A percentile compares a stretch with the other conserved stretches of the same genome.
Evolutionary conservation across 64 coral and sea anemone species (phyloP).

Genomic region (Acropora yongei): DNA sequence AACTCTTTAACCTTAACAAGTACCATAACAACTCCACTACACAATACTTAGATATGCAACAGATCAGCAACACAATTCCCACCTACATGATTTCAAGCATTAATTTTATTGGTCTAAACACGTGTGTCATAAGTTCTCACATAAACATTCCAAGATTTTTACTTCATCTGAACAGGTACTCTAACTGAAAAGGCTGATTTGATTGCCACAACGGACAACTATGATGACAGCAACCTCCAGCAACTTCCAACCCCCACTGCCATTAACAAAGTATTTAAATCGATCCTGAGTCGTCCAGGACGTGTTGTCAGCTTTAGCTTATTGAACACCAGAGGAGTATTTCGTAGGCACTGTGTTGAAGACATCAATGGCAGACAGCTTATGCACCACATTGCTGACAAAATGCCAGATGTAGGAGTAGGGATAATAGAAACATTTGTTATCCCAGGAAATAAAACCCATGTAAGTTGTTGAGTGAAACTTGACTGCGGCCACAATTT

Average conservation of each 20-base stretch:
- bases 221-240: not conserved
- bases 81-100: not conserved
- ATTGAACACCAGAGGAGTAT: conserved; percentile 22
- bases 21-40: not conserved
- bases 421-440: conserved; percentile 8
- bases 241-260: not conserved
- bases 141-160: not conserved
- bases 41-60: not conserved
- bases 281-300: not conserved
- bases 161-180: not conserved
- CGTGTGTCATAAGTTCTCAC: not conserved
- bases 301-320: conserved; percentile 21
- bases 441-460: conserved; percentile 18
- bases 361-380: not conserved
- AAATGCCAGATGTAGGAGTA: not conserved
- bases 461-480: not conserved
- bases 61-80: not conserved
- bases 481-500: not conserved
- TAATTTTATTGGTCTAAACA: not conserved
- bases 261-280: conserved; percentile 13
- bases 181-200: not conserved
- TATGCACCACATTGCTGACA: not conserved
- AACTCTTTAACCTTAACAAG: no score
- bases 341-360: conserved; percentile 6
- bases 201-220: not conserved